A percentile compares a stretch with the other conserved stretches of the same genome.
phyloP scores from a whole-genome alignment of 2,113 vertebrate species.

The Cricetomys ansorgei region DNA sequence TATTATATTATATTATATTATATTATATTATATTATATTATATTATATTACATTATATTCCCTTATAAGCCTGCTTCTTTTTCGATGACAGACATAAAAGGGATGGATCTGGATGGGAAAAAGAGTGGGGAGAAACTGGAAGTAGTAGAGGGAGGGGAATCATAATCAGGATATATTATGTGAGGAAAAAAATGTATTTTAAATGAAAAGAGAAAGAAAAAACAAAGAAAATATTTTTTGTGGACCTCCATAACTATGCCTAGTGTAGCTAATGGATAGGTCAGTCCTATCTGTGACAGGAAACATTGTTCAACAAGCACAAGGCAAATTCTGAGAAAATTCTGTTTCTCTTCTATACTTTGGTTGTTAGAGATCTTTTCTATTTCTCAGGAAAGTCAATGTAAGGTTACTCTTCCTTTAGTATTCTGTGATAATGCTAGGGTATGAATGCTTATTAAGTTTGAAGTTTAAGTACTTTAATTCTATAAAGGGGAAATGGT shows the following conservation, averaged over 20 bases:
- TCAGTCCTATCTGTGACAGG: neutral
- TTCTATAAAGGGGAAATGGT: neutral
- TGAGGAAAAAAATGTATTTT: neutral
- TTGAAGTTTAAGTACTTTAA: slow-evolving; percentile 25
- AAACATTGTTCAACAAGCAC: neutral
- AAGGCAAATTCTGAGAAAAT: neutral
- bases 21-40: neutral
- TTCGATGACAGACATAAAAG: neutral
- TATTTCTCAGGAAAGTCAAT: neutral
- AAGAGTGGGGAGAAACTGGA: neutral
- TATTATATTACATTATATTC: neutral
- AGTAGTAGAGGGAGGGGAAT: neutral
- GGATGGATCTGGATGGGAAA: neutral
- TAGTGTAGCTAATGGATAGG: neutral
- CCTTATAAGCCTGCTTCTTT: neutral
- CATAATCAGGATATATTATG: neutral
- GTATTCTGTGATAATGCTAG: neutral
- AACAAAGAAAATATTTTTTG: neutral
- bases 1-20: neutral
- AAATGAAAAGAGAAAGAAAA: neutral
- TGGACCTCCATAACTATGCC: neutral
- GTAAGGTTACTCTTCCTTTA: neutral
- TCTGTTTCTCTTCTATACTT: neutral
- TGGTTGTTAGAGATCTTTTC: neutral
- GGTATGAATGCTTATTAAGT: neutral